Conservation (phyloP, 1,140 invertebrate species). For the Drosophila funebris region DNA sequence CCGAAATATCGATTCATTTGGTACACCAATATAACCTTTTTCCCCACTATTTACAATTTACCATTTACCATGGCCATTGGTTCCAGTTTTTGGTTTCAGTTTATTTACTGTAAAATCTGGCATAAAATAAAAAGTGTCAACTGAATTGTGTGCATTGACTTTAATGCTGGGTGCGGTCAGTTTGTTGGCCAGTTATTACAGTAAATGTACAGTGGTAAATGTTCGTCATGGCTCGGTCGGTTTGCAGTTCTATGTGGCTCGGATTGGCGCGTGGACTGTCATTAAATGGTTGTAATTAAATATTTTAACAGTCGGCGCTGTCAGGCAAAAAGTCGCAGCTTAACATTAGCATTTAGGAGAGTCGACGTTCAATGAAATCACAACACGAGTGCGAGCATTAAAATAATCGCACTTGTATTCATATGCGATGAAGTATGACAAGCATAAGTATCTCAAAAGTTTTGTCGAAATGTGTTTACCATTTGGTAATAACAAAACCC, state of each 20-base stretch:
- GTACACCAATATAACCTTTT: neutral
- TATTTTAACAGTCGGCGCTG: constrained; percentile 59
- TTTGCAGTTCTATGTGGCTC: neutral
- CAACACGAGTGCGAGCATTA: constrained; percentile 4
- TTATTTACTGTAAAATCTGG: constrained; percentile 17
- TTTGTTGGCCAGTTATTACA: constrained; percentile 52
- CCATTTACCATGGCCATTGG: neutral
- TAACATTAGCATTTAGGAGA: constrained; percentile 57
- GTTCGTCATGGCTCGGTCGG: neutral
- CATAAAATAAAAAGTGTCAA: constrained; percentile 54
- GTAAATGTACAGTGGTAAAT: constrained; percentile 41
- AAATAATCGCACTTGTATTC: constrained; percentile 20
- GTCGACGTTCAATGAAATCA: constrained; percentile 37
- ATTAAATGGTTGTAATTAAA: constrained; percentile 75
- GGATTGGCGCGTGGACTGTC: constrained; percentile 39
- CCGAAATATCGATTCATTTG: neutral
- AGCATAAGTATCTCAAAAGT: constrained; percentile 16
- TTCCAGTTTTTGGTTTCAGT: neutral
- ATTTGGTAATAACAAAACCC: constrained; percentile 15
- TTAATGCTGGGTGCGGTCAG: constrained; percentile 52
- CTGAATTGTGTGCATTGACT: constrained; percentile 47
- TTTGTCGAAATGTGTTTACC: constrained; percentile 18
- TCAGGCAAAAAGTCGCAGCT: constrained; percentile 52
- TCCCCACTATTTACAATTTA: neutral
- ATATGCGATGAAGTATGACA: neutral